Percentiles rank a stretch among this genome's conserved stretches.
Conservation (phyloP, 2,113 vertebrate species). For the Gorsachius goisagi region DNA sequence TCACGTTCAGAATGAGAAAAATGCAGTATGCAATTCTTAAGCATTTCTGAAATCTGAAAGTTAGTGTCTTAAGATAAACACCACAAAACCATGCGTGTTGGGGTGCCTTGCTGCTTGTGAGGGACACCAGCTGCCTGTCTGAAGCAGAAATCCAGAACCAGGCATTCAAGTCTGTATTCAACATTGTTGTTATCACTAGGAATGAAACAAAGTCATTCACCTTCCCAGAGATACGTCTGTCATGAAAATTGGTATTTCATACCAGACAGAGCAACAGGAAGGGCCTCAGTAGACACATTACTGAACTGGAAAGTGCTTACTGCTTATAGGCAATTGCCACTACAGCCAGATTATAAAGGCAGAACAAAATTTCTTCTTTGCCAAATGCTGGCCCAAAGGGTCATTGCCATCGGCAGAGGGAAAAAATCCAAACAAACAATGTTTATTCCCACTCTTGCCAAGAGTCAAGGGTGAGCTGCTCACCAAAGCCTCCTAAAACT, state of each 20-base stretch:
- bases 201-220: background rate
- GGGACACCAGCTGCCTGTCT: background rate
- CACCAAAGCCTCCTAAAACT: background rate
- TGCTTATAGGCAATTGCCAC: background rate
- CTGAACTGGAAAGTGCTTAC: background rate
- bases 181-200: background rate
- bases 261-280: background rate
- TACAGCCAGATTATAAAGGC: background rate
- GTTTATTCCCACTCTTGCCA: background rate
- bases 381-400: background rate
- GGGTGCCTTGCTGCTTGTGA: background rate
- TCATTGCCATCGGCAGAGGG: background rate
- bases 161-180: background rate
- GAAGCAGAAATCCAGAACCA: background rate
- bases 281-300: background rate
- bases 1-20: background rate
- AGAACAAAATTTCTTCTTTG: background rate
- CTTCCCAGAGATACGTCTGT: background rate
- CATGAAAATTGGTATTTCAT: background rate
- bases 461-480: background rate
- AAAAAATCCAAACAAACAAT: background rate
- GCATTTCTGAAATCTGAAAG: background rate
- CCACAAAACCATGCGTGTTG: accelerated
- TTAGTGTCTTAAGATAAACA: background rate
- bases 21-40: background rate